Base-by-base conservation (phyloP, 2,888 invertebrate species). In the Fissipunctia ypsillon region DNA sequence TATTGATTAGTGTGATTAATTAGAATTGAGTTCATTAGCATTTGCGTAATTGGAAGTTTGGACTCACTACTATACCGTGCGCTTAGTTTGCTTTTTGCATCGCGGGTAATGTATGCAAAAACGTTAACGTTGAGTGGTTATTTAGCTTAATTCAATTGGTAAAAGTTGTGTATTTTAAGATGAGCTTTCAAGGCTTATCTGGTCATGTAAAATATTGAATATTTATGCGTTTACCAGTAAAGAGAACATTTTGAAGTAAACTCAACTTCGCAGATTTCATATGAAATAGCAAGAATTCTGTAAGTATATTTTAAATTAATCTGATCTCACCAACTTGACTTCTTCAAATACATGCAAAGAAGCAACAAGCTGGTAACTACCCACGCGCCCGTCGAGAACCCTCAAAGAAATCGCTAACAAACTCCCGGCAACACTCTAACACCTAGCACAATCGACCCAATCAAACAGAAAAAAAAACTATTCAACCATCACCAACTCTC, bases 361-460 rank as follows among this genome's bases (percentile, higher is more conserved):
- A 85, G 84, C 88, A 87, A 88, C 83, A 83, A 83, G 82, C 86
- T 59, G 81, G 56, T 70, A 75, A 83, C 56, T 72, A 76, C 65
- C 60, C 48, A 69, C 65, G 19, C 74, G 31, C 69, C 64, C 63
- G 57, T 75, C 59, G 59, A 80, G 77, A 84, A 88, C 88, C 90
- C 90, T 91, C 90, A 91, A 91, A 91, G 88, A 88, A 90, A 88
- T 89, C 90, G 81, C 87, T 89, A 90, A 89, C 90, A 90, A 91
- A 92, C 90, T 91, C 88, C 86, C 88, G 85, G 81, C 87, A 84
- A 87, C 87, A 85, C 84, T 86, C 90, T 90, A 92, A 94, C 94
- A 93, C 92, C 91, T 89, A 89, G 87, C 93, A 95, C 96, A 95
- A 95, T 95, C 94, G 94, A 91, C 92, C 95, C 95, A 96, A 95